Evolutionary conservation across 2,113 vertebrate species (phyloP).

Genomic region (Zapornia atra): DNA sequence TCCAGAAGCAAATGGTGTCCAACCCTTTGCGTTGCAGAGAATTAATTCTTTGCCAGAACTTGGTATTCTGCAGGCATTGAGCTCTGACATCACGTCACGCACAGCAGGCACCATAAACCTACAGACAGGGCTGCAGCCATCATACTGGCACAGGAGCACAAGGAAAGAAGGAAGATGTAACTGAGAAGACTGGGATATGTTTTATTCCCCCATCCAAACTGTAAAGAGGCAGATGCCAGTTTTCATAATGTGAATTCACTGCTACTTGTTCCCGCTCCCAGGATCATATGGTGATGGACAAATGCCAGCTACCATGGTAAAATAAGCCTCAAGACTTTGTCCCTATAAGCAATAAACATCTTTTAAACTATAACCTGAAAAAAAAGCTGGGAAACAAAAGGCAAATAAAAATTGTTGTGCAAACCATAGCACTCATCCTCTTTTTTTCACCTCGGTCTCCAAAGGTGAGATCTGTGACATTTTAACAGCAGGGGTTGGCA

Average conservation of each 20-base stretch:
- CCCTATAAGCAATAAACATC: neutral
- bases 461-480: neutral
- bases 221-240: neutral
- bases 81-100: neutral
- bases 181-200: neutral
- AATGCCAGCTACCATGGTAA: neutral
- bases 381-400: neutral
- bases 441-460: neutral
- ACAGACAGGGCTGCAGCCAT: neutral
- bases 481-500: neutral
- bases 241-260: neutral
- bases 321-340: neutral
- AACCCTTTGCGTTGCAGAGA: neutral
- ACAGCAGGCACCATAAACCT: neutral
- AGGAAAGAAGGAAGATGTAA: neutral
- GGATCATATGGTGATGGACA: neutral
- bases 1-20: neutral
- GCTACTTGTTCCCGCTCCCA: neutral
- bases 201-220: neutral
- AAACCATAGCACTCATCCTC: neutral
- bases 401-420: neutral
- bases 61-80: neutral
- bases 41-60: neutral
- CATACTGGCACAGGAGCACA: neutral
- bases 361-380: neutral